phyloP scores from a whole-genome alignment of 2,797 vertebrate species.

The Podargus strigoides region DNA sequence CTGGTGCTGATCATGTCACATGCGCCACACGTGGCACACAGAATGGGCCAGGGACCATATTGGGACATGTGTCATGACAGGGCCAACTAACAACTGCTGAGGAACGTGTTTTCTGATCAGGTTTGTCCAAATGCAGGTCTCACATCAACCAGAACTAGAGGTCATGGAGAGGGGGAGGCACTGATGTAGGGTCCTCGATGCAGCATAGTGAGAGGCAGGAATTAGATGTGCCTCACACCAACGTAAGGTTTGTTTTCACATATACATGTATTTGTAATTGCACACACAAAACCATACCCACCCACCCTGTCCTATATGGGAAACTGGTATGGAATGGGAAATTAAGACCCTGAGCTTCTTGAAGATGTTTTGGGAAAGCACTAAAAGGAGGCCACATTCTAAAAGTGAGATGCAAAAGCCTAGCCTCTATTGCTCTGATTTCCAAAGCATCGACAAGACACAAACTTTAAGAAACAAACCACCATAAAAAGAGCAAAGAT shows the following conservation, averaged over 20 bases:
- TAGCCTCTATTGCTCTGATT: background rate
- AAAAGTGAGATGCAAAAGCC: background rate
- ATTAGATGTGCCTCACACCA: background rate
- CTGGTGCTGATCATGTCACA: background rate
- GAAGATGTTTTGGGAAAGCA: background rate
- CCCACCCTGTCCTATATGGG: accelerated
- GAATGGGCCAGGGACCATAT: background rate
- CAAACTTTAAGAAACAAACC: slow-evolving; percentile 20
- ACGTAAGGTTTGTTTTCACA: background rate
- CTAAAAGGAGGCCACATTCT: background rate
- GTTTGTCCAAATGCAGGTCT: background rate
- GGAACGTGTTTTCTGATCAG: background rate
- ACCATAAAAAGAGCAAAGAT: slow-evolving; percentile 49
- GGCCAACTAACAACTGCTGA: background rate
- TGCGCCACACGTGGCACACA: background rate
- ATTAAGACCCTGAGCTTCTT: background rate
- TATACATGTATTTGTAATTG: no score
- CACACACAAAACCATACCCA: background rate
- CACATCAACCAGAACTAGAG: background rate
- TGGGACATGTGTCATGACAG: background rate
- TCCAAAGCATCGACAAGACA: background rate
- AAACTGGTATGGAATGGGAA: background rate
- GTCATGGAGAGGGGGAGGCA: background rate
- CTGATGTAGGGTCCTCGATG: background rate
- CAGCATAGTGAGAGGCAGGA: background rate